phyloP scores from a whole-genome alignment of 2,113 vertebrate genomes.

The Tupaia chinensis region DNA sequence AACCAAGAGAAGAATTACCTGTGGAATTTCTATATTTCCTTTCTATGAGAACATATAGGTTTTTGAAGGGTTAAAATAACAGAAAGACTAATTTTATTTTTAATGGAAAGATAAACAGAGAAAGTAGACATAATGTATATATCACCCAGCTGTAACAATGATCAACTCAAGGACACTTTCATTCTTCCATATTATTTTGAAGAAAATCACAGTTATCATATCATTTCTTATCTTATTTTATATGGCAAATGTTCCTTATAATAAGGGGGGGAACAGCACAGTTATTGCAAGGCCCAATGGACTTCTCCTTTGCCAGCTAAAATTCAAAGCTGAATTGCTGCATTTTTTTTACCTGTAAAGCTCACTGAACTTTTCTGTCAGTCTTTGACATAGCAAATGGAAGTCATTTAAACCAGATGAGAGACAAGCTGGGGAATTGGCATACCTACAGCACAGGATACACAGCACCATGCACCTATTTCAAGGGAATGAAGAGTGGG shows the following conservation, averaged over 20 bases:
- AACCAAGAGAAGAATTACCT: slow-evolving; percentile 52
- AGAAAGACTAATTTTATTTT: slow-evolving; percentile 65
- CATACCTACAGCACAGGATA: slow-evolving; percentile 91
- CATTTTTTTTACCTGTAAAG: slow-evolving; percentile 87
- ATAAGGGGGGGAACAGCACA: slow-evolving; percentile 79
- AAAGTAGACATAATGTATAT: not conserved
- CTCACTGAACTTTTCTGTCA: slow-evolving; percentile 84
- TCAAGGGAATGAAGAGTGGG: slow-evolving; percentile 91
- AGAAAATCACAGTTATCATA: slow-evolving; percentile 8
- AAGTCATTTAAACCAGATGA: slow-evolving; percentile 93
- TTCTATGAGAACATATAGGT: slow-evolving; percentile 70
- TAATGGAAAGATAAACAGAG: slow-evolving; percentile 11
- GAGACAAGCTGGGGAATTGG: slow-evolving; percentile 82
- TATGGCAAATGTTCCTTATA: slow-evolving; percentile 86
- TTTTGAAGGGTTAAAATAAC: slow-evolving; percentile 87
- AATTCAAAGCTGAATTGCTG: slow-evolving; percentile 87
- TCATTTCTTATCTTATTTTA: slow-evolving; percentile 61
- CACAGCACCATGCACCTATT: slow-evolving; percentile 90
- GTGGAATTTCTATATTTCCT: slow-evolving; percentile 64
- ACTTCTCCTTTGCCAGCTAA: slow-evolving; percentile 84
- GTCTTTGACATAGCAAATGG: slow-evolving; percentile 90
- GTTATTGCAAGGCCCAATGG: slow-evolving; percentile 82
- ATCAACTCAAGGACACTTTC: slow-evolving; percentile 16
- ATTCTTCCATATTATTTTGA: not conserved
- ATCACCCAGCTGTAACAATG: not conserved